Evolutionary conservation across 2,888 invertebrate species (phyloP).

Genomic region (Ryuthela nishihirai): DNA sequence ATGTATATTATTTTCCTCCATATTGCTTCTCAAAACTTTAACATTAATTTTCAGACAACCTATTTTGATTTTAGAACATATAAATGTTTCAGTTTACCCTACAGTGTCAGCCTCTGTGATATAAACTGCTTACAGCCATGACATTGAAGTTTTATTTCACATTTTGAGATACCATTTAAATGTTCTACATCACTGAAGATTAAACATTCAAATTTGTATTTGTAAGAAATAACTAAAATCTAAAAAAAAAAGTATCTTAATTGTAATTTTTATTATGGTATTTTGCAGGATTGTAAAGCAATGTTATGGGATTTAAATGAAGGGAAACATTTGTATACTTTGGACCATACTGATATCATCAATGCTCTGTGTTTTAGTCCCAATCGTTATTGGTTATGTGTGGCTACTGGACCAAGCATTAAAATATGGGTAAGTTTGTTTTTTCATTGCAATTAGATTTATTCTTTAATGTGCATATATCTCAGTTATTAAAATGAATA

Average conservation of each 20-base stretch:
- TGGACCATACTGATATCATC: slow-evolving; percentile 97
- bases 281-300: slow-evolving; percentile 88
- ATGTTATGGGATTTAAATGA: slow-evolving; percentile 99
- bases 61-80: too few relatives aligned
- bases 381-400: slow-evolving; percentile 99
- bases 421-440: slow-evolving; percentile 83
- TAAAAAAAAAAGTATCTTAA: too few relatives aligned
- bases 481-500: too few relatives aligned
- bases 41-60: too few relatives aligned
- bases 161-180: not conserved
- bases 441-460: too few relatives aligned
- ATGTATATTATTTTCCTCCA: too few relatives aligned
- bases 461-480: too few relatives aligned
- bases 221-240: not conserved
- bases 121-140: too few relatives aligned
- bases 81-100: too few relatives aligned
- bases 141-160: not conserved
- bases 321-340: slow-evolving; percentile 96
- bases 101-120: too few relatives aligned
- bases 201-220: not conserved
- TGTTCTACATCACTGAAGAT: not conserved
- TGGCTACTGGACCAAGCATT: slow-evolving; percentile 95
- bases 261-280: too few relatives aligned
- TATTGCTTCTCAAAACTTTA: too few relatives aligned
- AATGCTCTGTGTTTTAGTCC: slow-evolving; percentile 98